Percentiles rank a stretch among this genome's conserved stretches.
Evolutionary conservation across 92 coral and sea anemone species (phyloP).

Genomic region (Actinostola sp.): DNA sequence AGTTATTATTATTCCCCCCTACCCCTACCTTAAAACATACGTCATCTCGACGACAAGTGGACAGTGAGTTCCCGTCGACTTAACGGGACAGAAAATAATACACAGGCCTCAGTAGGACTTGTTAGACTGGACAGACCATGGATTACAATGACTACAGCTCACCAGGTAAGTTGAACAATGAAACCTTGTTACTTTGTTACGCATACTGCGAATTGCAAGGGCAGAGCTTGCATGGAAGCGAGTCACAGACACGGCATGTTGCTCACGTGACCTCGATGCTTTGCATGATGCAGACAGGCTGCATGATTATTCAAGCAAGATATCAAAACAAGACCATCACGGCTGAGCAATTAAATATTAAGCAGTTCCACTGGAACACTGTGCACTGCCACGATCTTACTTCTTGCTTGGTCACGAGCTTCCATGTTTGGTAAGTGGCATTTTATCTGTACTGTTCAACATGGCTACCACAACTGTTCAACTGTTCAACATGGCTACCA

Average conservation of each 20-base stretch:
- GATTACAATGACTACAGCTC: not conserved
- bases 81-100: not conserved
- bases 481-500: too few relatives aligned
- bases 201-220: not conserved
- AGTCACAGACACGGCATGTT: constrained; percentile 1
- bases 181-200: not conserved
- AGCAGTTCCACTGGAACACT: too few relatives aligned
- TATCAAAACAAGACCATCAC: too few relatives aligned
- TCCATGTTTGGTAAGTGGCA: too few relatives aligned
- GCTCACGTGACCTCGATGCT: constrained; percentile 16
- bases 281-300: constrained; percentile 7
- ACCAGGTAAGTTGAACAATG: constrained; percentile 15
- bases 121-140: constrained; percentile 4
- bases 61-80: constrained; percentile 1
- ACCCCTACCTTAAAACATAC: not conserved
- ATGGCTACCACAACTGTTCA: too few relatives aligned
- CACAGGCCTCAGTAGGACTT: constrained; percentile 4
- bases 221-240: not conserved
- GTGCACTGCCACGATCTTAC: too few relatives aligned
- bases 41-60: not conserved
- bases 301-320: too few relatives aligned
- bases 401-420: too few relatives aligned
- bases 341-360: too few relatives aligned
- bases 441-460: too few relatives aligned
- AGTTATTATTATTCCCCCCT: constrained; percentile 48